Evolutionary conservation across 2,797 vertebrate genomes (phyloP), one percentile per base, ranked within the genome.

Genomic region (Pipistrellus pygmaeus): DNA sequence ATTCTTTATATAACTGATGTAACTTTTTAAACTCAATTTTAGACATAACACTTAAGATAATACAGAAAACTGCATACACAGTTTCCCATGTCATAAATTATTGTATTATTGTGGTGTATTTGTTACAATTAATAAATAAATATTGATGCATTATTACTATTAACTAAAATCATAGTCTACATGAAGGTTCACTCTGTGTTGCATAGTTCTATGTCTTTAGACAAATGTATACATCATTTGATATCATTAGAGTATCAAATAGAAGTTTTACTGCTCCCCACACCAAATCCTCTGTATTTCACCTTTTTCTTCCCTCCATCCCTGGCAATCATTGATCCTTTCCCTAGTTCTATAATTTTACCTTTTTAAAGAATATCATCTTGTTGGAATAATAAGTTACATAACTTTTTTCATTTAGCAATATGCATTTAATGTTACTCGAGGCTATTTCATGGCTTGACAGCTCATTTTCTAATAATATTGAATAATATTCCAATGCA

Each of bases 271-370:
- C 13, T 78, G 44, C 2, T 32, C 60, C 60, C 27, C 32, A 77
- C 32, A 2, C 32, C 57, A 55, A 78, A 30, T 69, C 5, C 7
- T 25, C 38, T 72, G 10, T 48, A 41, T 27, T 77, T 87, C 46
- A 66, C 11, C 7, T 53, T 48, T 41, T 60, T 88, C n/a, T 48
- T n/a, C 46, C 46, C 6, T 90, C 62, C 6, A 41, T 12, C 21
- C 17, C 21, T 53, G 55, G 53, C 3, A 48, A 27, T 9, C 25
- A 55, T 8, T 21, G 17, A 72, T 57, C 17, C 10, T 60, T 66
- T 93, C 64, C 73, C 7, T 77, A 13, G 69, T 64, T 64, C 30
- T 20, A 68, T 48, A 90, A 38, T 82, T 82, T 82, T 95, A 46
- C 10, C 8, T 55, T 62, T 85, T 85, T 76, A 21, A 21, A 69